Evolutionary conservation across 2,797 vertebrate genomes (phyloP).

Genomic region (Coreius guichenoti): DNA sequence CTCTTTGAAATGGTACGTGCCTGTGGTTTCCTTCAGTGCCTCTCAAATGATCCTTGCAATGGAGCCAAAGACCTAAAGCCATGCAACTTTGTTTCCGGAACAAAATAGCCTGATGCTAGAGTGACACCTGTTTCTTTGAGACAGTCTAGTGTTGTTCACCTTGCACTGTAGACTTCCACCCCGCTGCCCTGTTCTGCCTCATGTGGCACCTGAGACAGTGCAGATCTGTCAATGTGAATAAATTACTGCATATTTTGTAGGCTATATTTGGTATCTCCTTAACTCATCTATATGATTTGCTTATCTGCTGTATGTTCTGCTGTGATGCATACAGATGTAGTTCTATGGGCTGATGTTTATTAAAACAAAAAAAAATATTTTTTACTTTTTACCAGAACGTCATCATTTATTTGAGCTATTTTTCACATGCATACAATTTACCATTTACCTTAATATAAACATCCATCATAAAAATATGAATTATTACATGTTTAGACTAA

Average conservation of each 20-base stretch:
- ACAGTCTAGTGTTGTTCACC: background rate
- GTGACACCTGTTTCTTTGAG: background rate
- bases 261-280: background rate
- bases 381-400: background rate
- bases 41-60: slow-evolving; percentile 16
- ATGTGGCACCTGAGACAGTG: background rate
- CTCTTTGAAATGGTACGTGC: background rate
- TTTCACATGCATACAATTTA: background rate
- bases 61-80: slow-evolving; percentile 35
- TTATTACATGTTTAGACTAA: background rate
- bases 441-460: background rate
- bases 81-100: slow-evolving; percentile 47
- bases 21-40: slow-evolving; percentile 30
- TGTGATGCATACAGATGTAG: background rate
- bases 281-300: background rate
- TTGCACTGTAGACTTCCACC: background rate
- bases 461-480: background rate
- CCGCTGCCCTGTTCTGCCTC: background rate
- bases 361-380: too few species aligned
- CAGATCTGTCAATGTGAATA: background rate
- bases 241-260: background rate
- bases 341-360: background rate
- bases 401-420: background rate
- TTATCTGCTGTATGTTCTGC: background rate
- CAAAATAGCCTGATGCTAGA: slow-evolving; percentile 26